A percentile compares a stretch with the other conserved stretches of the same genome.
Evolutionary conservation across 2,888 invertebrate genomes (phyloP).

Genomic region (Euproctis similis): DNA sequence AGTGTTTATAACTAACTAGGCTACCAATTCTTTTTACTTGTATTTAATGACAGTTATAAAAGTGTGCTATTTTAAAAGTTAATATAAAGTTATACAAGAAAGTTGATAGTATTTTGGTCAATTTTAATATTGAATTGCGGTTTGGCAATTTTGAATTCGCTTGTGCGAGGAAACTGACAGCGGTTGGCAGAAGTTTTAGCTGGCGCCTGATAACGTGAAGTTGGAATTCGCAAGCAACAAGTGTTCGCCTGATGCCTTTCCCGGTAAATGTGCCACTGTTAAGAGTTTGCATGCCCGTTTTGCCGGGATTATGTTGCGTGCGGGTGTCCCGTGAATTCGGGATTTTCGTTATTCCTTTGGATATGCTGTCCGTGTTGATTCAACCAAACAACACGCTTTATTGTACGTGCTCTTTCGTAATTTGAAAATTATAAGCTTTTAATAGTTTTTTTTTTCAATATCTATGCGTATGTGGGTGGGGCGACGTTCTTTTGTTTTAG

Average conservation of each 20-base stretch:
- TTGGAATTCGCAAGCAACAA: constrained; percentile 62
- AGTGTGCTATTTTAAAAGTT: constrained; percentile 20
- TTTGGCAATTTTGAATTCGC: constrained; percentile 34
- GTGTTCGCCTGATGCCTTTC: constrained; percentile 66
- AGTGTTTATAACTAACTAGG: constrained; percentile 26
- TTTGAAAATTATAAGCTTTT: constrained; percentile 7
- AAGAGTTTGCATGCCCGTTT: constrained; percentile 68
- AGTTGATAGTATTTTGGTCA: constrained; percentile 17
- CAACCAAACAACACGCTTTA: constrained; percentile 7
- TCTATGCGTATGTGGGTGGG: constrained; percentile 44
- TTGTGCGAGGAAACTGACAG: constrained; percentile 39
- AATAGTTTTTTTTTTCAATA: constrained; percentile 10
- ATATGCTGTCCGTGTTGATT: constrained; percentile 29
- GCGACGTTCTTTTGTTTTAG: constrained; percentile 73
- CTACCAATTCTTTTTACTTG: constrained; percentile 7
- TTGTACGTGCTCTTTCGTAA: constrained; percentile 24
- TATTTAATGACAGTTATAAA: constrained; percentile 17
- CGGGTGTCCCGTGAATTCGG: constrained; percentile 43
- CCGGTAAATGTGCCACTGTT: constrained; percentile 69
- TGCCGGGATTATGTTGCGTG: constrained; percentile 53
- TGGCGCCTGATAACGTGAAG: constrained; percentile 39
- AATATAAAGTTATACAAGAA: constrained; percentile 15
- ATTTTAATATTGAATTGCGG: constrained; percentile 25
- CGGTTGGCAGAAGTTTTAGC: constrained; percentile 46
- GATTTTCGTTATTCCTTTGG: constrained; percentile 39